Evolutionary conservation across 1,140 invertebrate species (phyloP), one percentile per base, ranked within the genome.

Genomic region (Aphidius gifuensis): DNA sequence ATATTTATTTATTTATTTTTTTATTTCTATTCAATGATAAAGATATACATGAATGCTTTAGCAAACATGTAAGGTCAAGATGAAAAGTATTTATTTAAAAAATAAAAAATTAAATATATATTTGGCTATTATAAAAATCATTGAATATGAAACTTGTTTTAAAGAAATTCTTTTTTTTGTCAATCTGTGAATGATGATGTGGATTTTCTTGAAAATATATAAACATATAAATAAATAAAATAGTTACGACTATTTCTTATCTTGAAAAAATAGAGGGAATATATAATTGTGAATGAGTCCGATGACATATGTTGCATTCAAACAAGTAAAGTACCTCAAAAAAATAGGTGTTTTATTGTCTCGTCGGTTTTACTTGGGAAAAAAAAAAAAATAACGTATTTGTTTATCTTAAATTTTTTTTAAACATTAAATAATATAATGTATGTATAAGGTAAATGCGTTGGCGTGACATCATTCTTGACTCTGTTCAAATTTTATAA

Each of bases 381-480:
- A 44, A 47, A n/a, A 47, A n/a, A 47, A 47, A 47, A n/a, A 47
- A n/a, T 2, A 8, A 6, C 2, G 2, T n/a, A n/a, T 11, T 8
- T 11, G 16, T n/a, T n/a, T n/a, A 47, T 47, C 9, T 6, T 47
- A 16, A 47, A 3, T 32, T 47, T 6, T n/a, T 6, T 47, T 16
- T 47, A 6, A 6, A 6, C 9, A 6, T 47, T 47, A 16, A n/a
- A 47, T 47, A 47, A 47, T 47, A n/a, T 47, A 6, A 16, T 16
- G 16, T 47, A n/a, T 47, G 46, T 47, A 9, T n/a, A 2, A 16
- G 16, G 16, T 3, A 49, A 39, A 23, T 32, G 42, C 63, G 43
- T 64, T 60, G 57, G 58, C 61, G 60, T 65, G 70, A 73, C 68
- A 72, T 71, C 60, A 72, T 73, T 70, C 65, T 68, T 64, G 58